Percentiles rank a stretch among this genome's conserved stretches.
Conservation (phyloP, 2,888 invertebrate species). For the Drosophila cognata region DNA sequence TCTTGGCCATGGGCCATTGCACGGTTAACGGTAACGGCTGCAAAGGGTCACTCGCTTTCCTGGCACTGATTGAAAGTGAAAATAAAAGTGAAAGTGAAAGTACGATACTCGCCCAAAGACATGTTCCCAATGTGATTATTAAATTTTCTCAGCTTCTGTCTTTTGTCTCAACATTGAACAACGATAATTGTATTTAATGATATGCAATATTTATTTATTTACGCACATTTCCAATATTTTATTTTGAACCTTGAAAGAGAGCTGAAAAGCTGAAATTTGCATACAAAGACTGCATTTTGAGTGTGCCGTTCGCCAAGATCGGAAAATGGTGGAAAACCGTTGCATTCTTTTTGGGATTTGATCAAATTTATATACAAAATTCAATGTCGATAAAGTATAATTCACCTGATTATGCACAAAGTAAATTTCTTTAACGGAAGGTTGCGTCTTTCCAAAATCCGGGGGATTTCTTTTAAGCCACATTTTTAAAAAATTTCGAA, state of each 20-base stretch:
- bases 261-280: neutral
- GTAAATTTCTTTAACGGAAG: neutral
- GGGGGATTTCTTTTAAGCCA: neutral
- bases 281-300: neutral
- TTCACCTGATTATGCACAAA: too few species aligned
- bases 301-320: neutral
- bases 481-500: neutral
- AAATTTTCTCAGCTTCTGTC: neutral
- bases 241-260: neutral
- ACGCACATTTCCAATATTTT: neutral
- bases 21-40: constrained; percentile 71
- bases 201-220: neutral
- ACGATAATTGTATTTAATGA: neutral
- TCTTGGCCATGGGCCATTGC: constrained; percentile 65
- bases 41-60: constrained; percentile 62
- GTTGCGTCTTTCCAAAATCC: neutral
- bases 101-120: constrained; percentile 6
- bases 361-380: neutral
- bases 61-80: constrained; percentile 65
- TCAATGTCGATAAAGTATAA: neutral
- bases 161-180: neutral
- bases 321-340: neutral
- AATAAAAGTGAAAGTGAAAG: constrained; percentile 36
- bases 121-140: neutral
- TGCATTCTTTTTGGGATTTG: neutral